Conservation (phyloP, 1,140 invertebrate genomes). For the Phthorimaea operculella region DNA sequence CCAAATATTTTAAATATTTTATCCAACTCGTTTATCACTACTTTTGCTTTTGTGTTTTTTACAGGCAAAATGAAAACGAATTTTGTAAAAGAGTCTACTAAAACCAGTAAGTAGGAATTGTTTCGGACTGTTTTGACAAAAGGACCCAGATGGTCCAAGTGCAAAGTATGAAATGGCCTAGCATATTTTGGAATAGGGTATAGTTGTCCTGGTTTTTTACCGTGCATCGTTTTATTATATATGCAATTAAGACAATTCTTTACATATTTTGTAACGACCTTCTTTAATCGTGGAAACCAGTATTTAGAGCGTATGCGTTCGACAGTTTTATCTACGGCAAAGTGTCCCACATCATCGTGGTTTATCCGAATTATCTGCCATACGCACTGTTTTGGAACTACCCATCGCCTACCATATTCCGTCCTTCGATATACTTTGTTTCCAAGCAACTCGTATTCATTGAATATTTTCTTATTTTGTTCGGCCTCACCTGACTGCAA, state of each 20-base stretch:
- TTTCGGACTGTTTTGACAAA: conserved; percentile 20
- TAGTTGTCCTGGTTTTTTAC: not conserved
- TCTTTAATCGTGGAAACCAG: conserved; percentile 17
- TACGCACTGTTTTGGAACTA: conserved; percentile 5
- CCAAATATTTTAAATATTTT: conserved; percentile 9
- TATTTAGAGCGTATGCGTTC: conserved; percentile 15
- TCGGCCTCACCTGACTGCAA: conserved; percentile 8
- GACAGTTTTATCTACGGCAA: conserved; percentile 7
- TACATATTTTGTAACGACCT: conserved; percentile 17
- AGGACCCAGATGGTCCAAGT: conserved; percentile 27
- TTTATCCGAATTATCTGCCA: conserved; percentile 7
- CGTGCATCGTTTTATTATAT: conserved; percentile 11
- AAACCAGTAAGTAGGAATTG: conserved; percentile 33
- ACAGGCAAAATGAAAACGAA: conserved; percentile 30
- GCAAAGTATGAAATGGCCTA: conserved; percentile 19
- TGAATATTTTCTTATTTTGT: conserved; percentile 8
- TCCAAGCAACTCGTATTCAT: conserved; percentile 7
- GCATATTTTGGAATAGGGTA: conserved; percentile 5
- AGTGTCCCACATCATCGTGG: conserved; percentile 9
- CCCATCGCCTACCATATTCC: conserved; percentile 5
- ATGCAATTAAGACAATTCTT: conserved; percentile 23
- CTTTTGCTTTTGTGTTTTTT: conserved; percentile 1
- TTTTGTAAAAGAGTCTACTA: conserved; percentile 24
- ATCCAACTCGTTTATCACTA: conserved; percentile 5
- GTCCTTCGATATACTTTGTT: conserved; percentile 10